phyloP scores from a whole-genome alignment of 2,888 invertebrate genomes.

The Habrosyne pyritoides region DNA sequence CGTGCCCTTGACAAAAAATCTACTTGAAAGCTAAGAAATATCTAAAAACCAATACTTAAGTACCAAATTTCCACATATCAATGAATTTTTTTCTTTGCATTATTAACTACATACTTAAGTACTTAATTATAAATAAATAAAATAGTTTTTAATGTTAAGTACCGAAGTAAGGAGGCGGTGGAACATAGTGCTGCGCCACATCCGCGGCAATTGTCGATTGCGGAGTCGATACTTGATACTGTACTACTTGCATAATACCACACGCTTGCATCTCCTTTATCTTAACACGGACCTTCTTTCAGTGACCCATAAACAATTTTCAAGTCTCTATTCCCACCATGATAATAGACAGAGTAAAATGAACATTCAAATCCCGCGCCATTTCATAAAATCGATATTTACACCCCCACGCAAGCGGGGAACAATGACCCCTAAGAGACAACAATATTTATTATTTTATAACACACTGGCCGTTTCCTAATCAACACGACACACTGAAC shows the following conservation, averaged over 20 bases:
- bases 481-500: constrained; percentile 13
- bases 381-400: constrained; percentile 71
- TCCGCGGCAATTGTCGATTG: constrained; percentile 77
- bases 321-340: constrained; percentile 14
- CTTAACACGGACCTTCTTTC: not conserved
- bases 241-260: constrained; percentile 86
- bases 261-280: constrained; percentile 80
- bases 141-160: constrained; percentile 25
- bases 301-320: no score
- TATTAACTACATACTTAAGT: no score
- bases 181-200: constrained; percentile 74
- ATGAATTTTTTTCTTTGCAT: no score
- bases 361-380: constrained; percentile 65
- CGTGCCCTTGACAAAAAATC: not conserved
- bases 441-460: constrained; percentile 30
- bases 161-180: constrained; percentile 80
- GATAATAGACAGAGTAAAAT: constrained; percentile 10
- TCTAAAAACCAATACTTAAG: no score
- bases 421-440: constrained; percentile 63
- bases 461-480: constrained; percentile 18
- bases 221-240: constrained; percentile 83
- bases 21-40: not conserved
- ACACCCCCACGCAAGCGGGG: constrained; percentile 50
- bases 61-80: no score
- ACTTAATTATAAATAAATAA: no score